Conservation (phyloP, 2,113 vertebrate genomes). For the Neoarius graeffei region DNA sequence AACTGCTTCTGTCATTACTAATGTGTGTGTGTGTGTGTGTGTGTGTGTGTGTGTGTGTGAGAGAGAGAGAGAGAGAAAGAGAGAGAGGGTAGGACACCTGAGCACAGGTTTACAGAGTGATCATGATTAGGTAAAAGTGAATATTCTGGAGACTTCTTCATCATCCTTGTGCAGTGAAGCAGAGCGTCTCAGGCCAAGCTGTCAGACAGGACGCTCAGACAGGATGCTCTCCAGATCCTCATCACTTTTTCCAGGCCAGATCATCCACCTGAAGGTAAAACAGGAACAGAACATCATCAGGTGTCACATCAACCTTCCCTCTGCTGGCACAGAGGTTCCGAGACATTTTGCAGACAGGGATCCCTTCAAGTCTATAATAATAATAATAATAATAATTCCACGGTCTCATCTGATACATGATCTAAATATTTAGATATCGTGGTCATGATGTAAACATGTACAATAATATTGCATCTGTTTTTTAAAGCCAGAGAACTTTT, state of each 20-base stretch:
- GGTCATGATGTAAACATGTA: not conserved
- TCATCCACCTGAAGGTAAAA: not conserved
- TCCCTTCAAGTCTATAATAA: not conserved
- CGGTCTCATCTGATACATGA: not conserved
- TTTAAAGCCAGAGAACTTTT: not conserved
- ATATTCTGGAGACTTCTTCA: not conserved
- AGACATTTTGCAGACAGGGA: not conserved
- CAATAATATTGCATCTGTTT: not conserved
- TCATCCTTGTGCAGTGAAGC: not conserved
- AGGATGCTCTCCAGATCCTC: not conserved
- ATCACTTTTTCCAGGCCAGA: not conserved
- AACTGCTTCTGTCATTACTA: constrained; percentile 25
- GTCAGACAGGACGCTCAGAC: not conserved
- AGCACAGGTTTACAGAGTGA: constrained; percentile 22
- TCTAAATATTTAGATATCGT: not conserved
- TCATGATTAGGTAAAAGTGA: not conserved
- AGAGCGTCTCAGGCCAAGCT: not conserved
- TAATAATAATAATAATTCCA: not conserved
- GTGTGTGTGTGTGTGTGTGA: not conserved
- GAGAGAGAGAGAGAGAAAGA: not conserved
- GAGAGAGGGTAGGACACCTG: constrained; percentile 21
- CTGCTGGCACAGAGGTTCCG: not conserved
- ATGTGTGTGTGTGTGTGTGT: not conserved
- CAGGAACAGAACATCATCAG: not conserved
- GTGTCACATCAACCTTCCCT: not conserved